Evolutionary conservation across 2,797 vertebrate genomes (phyloP), one percentile per base, ranked within the genome.

Genomic region (Crenuchus spilurus): DNA sequence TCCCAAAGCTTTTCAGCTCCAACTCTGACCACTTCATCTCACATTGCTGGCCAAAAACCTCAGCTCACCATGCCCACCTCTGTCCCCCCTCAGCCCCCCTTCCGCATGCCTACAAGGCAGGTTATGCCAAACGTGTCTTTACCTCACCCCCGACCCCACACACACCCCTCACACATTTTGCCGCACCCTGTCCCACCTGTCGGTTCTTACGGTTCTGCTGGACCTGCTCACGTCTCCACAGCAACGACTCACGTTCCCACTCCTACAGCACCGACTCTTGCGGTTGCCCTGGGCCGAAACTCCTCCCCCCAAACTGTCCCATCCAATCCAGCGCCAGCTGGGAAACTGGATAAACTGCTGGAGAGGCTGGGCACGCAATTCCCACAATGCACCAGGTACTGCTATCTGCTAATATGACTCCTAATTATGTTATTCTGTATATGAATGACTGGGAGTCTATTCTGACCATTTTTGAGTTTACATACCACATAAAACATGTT

Each of bases 311-410:
- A 81, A 41, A 9, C 63, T 57, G 37, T 85, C 72, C 46, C 84
- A 0, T 51, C 82, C 76, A 33, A 80, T 0, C 64, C 85, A 78
- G 64, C 76, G 0, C 80, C 95, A 0, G 83, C 89, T 0, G 94
- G 91, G 51, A 96, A 95, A 80, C 90, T 97, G 75, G 95, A 95
- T 60, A 95, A 95, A 82, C 87, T 97, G 67, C 89, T 99, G 87
- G 96, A 98, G 81, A 95, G 93, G 82, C 82, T 99, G 0, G 78
- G 93, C 57, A 16, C 85, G 4, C 90, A 91, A 0, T 98, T 95
- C 77, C 96, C 96, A 0, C 92, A 95, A 65, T 96, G 94, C 88
- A 94, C 87, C 87, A 94, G 95, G 94, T 95, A 60, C 39, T 26
- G 22, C 35, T 6, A 22, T 10, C 2, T 6, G 14, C n/a, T n/a